Base-by-base conservation (phyloP, 1,140 invertebrate genomes). In the Pinna nobilis region DNA sequence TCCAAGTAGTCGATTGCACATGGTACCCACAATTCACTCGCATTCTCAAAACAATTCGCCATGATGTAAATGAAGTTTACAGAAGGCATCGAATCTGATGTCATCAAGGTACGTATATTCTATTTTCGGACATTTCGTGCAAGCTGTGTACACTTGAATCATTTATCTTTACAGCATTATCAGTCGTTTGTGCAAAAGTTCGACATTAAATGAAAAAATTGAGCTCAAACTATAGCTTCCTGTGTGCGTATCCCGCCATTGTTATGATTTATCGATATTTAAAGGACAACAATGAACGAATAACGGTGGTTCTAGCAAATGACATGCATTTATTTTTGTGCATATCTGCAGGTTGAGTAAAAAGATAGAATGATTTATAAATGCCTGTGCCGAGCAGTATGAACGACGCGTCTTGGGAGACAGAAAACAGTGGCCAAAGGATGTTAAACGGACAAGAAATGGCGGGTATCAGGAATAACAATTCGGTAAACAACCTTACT, bases 401-500 rank as follows among this genome's bases (percentile, higher is more conserved):
- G 85, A 83, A 81, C 72, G 80, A 82, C 61, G 82, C 76, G 80
- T 84, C 82, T 60, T 87, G 84, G 84, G 80, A 88, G 74, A 79
- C 80, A 70, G 82, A 69, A 23, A 76, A 61, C 77, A 79, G 69
- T 77, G 71, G 47, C 32, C 49, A 60, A 61, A 85, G 84, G 80
- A 69, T 88, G 80, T 73, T 76, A 74, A 82, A 82, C 60, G 79
- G 77, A 70, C 55, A 70, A 64, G 81, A 84, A 33, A 86, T 84
- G 80, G 69, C 80, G 20, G 84, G 79, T 50, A 76, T 75, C 61
- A 67, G 77, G 75, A 66, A 47, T 51, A 73, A 75, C 68, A 78
- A 50, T 59, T 76, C 67, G 75, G 78, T 28, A 7, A 76, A 64
- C 37, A 68, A 57, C 28, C 57, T 60, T 44, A 74, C 66, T 65